Base-by-base conservation (phyloP, 2,113 vertebrate genomes). In the Coregonus clupeaformis region DNA sequence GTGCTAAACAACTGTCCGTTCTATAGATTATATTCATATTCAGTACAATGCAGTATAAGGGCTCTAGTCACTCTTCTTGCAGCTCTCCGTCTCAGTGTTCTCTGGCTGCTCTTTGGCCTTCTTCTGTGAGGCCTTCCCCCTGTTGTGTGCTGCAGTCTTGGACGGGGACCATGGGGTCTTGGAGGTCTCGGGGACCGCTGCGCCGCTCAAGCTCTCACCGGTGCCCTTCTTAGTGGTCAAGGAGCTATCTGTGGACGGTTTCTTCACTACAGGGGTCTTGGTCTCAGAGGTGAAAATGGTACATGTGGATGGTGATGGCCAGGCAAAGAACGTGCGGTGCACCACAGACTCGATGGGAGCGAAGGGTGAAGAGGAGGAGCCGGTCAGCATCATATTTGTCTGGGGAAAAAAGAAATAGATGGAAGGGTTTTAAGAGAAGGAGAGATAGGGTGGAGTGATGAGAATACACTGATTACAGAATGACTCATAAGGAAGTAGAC, bases 351-450 rank as follows among this genome's bases (percentile, higher is more conserved):
- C 97, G 2, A 96, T 49, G 6, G 85, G 68, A 62, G 91, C 90
- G 67, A 98, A 91, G 1, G 94, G 93, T 57, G 93, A 91, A 65
- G 87, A 0, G 4, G 93, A 72, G 25, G 91, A 91, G 74, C 90
- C 88, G 6, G 92, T 93, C 82, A 96, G 80, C 93, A 96, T 96
- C 95, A 96, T 96, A 81, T 92, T 91, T 32, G 93, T 83, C 97
- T 98, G 70, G 18, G 57, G 77, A 45, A 67, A 7, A 42, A 13
- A 25, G 6, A 32, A 52, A 45, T 22, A 42, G 66, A n/a, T 42
- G 66, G 18, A 68, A 42, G 5, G 64, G 49, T 66, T 32, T 36
- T 6, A 22, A n/a, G 5, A 20, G 30, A 68, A 5, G 20, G 47
- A 32, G 25, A 9, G 47, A 25, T 45, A 59, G 16, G 4, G 30